Percentiles rank a stretch among this genome's conserved stretches.
These are phyloP conservation scores for Pterobdella sp. DNA, from an alignment of 2,888 invertebrate species.

Conservation along the genomic window DNA sequence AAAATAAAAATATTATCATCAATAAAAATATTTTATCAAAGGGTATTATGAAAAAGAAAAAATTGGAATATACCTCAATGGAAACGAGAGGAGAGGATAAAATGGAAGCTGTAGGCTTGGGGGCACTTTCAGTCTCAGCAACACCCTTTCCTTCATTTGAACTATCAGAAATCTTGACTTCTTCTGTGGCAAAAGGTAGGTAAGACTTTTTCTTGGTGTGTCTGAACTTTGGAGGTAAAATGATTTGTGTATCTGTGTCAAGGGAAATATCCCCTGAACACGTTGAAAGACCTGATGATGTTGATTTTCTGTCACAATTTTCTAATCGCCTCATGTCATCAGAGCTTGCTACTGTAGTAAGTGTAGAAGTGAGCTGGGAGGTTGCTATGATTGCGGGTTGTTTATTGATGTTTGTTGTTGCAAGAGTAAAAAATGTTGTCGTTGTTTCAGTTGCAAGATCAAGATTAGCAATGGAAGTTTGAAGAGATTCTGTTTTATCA, in stretches of 20 bases:
- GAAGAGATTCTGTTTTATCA: not conserved
- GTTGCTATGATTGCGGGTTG: not conserved
- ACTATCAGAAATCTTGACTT: not conserved
- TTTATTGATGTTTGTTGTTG: not conserved
- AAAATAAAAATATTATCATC: too few species aligned
- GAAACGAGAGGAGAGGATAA: not conserved
- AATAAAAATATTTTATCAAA: too few species aligned
- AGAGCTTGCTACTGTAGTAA: not conserved
- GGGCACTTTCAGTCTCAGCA: not conserved
- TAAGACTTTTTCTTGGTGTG: constrained; percentile 27
- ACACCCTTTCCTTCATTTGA: not conserved
- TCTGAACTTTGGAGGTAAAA: constrained; percentile 27
- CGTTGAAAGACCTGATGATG: constrained; percentile 27
- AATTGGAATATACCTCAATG: too few species aligned
- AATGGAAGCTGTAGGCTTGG: not conserved
- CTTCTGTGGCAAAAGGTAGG: not conserved
- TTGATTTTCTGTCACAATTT: constrained; percentile 27
- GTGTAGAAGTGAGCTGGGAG: not conserved
- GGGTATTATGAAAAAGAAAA: too few species aligned
- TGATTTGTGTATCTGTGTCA: constrained; percentile 19
- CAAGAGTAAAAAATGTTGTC: not conserved
- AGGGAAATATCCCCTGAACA: constrained; percentile 30
- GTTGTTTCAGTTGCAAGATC: constrained; percentile 3
- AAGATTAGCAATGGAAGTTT: not conserved
- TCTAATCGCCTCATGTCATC: constrained; percentile 3